Percentiles rank a stretch among this genome's conserved stretches.
These are phyloP conservation scores for Cataglyphis livida DNA, from an alignment of 2,888 invertebrate species.

Conservation along the genomic window DNA sequence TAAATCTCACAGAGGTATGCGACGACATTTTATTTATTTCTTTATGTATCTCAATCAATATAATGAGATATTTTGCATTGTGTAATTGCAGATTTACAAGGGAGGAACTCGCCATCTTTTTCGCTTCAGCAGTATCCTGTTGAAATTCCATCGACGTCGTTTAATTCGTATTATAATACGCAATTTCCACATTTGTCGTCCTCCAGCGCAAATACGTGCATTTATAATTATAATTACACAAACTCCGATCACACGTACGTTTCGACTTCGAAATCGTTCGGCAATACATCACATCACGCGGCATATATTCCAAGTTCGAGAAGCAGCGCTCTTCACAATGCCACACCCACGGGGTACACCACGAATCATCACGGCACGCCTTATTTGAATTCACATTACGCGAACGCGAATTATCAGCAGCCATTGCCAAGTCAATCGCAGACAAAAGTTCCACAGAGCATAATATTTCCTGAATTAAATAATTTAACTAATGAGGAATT, in stretches of 20 bases:
- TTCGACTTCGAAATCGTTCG: constrained; percentile 71
- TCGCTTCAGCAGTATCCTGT: constrained; percentile 77
- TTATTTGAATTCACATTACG: constrained; percentile 80
- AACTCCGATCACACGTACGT: constrained; percentile 75
- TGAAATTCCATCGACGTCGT: constrained; percentile 80
- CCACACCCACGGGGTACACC: constrained; percentile 77
- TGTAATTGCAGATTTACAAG: constrained; percentile 79
- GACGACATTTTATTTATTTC: not conserved
- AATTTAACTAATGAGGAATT: constrained; percentile 89
- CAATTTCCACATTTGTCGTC: constrained; percentile 82
- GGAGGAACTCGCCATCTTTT: constrained; percentile 82
- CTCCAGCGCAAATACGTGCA: constrained; percentile 77
- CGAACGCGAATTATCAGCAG: constrained; percentile 79
- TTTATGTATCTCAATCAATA: not conserved
- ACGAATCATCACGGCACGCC: constrained; percentile 77
- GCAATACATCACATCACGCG: constrained; percentile 74
- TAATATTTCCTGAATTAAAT: constrained; percentile 86
- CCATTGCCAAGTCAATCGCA: constrained; percentile 70
- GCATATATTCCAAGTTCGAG: constrained; percentile 72
- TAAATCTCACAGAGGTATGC: constrained; percentile 79
- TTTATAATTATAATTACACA: constrained; percentile 83
- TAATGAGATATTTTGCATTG: constrained; percentile 3
- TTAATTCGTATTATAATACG: constrained; percentile 80
- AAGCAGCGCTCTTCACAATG: constrained; percentile 70
- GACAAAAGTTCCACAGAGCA: constrained; percentile 76